Conservation (phyloP, 2,797 vertebrate species). For the Varecia variegata region DNA sequence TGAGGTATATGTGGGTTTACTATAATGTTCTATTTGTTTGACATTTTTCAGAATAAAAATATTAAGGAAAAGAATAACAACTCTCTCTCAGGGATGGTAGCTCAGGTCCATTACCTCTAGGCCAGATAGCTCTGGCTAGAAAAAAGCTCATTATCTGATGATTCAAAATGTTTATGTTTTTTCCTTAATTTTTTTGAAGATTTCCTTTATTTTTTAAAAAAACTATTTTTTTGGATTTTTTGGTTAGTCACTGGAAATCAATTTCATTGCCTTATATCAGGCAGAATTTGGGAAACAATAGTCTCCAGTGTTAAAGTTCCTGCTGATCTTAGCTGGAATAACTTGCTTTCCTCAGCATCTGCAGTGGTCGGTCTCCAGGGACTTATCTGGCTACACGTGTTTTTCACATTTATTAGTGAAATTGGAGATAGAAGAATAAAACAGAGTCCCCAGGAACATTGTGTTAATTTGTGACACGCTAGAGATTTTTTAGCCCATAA, state of each 20-base stretch:
- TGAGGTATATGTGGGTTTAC: background rate
- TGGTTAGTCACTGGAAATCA: background rate
- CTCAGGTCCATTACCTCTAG: background rate
- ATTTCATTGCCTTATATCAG: background rate
- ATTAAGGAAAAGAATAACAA: background rate
- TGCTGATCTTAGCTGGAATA: constrained; percentile 58
- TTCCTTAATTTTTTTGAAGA: background rate
- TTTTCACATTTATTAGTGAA: constrained; percentile 79
- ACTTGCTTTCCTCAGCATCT: constrained; percentile 63
- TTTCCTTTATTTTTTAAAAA: background rate
- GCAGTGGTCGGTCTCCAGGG: constrained; percentile 57
- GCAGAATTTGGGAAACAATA: constrained; percentile 9
- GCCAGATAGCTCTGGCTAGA: background rate
- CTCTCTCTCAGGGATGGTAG: background rate
- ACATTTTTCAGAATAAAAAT: constrained; percentile 21
- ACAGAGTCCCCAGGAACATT: constrained; percentile 60
- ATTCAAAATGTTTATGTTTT: background rate
- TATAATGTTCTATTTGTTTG: background rate
- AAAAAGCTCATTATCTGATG: background rate
- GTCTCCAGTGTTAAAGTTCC: background rate
- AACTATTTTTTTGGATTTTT: background rate
- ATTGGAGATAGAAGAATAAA: constrained; percentile 70
- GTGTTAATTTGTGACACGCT: constrained; percentile 58
- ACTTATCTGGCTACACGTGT: constrained; percentile 57
- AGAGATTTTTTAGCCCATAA: constrained; percentile 62